phyloP scores from a whole-genome alignment of 2,888 invertebrate genomes.

The Drosophila mayaguana region DNA sequence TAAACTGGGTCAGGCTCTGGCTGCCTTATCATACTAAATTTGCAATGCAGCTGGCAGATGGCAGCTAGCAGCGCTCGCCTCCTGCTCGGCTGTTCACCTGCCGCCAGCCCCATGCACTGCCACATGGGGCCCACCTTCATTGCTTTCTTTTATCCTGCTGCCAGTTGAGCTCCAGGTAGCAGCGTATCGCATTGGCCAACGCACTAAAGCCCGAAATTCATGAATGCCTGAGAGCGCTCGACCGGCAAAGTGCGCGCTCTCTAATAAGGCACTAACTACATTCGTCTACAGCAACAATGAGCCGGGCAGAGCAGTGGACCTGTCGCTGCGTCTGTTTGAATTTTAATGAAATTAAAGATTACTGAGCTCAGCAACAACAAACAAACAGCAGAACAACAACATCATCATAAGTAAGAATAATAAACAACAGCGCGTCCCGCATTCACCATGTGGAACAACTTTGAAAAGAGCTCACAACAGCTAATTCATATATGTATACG shows the following conservation, averaged over 20 bases:
- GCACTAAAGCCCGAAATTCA: conserved; percentile 68
- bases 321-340: conserved; percentile 54
- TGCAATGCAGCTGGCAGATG: conserved; percentile 16
- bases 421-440: conserved; percentile 10
- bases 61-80: not conserved
- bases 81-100: not conserved
- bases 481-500: not conserved
- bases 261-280: conserved; percentile 67
- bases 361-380: conserved; percentile 58
- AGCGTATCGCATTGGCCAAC: conserved; percentile 36
- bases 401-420: conserved; percentile 37
- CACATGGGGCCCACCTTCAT: not conserved
- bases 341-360: conserved; percentile 76
- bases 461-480: conserved; percentile 2
- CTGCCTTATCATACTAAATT: conserved; percentile 16
- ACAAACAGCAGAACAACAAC: conserved; percentile 3
- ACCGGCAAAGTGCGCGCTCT: conserved; percentile 51
- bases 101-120: not conserved
- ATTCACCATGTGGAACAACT: not conserved
- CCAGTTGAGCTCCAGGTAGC: conserved; percentile 1
- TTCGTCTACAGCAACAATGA: conserved; percentile 23
- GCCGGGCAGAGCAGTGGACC: conserved; percentile 35
- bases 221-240: conserved; percentile 71
- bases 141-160: not conserved
- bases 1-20: conserved; percentile 30